Evolutionary conservation across 2,888 invertebrate species (phyloP).

Genomic region (Rhamnusium bicolor): DNA sequence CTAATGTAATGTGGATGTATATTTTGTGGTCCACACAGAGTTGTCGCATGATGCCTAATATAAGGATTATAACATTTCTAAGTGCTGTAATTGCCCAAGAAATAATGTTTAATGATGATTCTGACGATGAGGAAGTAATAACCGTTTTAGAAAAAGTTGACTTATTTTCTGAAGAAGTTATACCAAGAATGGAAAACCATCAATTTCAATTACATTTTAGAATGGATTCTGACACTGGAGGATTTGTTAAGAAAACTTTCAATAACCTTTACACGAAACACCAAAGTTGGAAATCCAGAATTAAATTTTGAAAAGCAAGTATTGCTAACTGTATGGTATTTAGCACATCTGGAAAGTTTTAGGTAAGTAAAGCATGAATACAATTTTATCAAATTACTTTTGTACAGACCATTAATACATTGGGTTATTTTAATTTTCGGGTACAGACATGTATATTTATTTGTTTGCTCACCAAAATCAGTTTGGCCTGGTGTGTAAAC

Average conservation of each 20-base stretch:
- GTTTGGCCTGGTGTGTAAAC: too few relatives aligned
- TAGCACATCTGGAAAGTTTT: not conserved
- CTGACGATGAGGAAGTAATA: not conserved
- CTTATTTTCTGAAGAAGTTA: not conserved
- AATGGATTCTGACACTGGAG: not conserved
- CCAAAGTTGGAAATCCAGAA: not conserved
- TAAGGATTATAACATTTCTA: too few relatives aligned
- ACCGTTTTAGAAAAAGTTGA: not conserved
- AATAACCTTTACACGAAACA: not conserved
- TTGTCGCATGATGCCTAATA: too few relatives aligned
- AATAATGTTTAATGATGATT: not conserved
- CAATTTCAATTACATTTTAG: not conserved
- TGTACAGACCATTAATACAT: too few relatives aligned
- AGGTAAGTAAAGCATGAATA: not conserved
- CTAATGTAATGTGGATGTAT: too few relatives aligned
- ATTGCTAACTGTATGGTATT: not conserved
- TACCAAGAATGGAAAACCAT: not conserved
- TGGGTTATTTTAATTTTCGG: too few relatives aligned
- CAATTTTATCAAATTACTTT: too few relatives aligned
- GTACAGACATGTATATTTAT: too few relatives aligned
- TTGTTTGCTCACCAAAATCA: too few relatives aligned
- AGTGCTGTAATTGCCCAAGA: not conserved
- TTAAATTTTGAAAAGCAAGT: slow-evolving; percentile 7
- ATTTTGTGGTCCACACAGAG: too few relatives aligned
- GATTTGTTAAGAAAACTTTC: not conserved